Conservation (phyloP, 1,140 invertebrate species). For the Myzus persicae region DNA sequence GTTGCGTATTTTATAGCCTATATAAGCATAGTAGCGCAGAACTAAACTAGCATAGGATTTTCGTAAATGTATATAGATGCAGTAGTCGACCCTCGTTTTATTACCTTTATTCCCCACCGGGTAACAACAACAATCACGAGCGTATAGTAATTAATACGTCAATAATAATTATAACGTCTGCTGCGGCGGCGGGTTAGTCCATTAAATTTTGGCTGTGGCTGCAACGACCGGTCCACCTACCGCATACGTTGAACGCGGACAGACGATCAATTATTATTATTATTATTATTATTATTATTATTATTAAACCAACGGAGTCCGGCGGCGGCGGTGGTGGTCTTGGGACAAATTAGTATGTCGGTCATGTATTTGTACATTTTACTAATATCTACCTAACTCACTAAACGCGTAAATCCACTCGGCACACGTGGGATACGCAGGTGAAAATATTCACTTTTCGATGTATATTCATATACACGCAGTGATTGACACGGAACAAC, state of each 20-base stretch:
- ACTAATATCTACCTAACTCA: background rate
- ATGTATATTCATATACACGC: too few species aligned
- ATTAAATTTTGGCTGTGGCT: background rate
- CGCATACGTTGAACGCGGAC: background rate
- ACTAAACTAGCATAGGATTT: background rate
- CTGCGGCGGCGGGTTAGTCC: background rate
- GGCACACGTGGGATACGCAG: background rate
- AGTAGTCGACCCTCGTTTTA: background rate
- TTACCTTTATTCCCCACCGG: background rate
- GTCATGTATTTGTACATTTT: background rate
- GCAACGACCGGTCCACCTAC: background rate
- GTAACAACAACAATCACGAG: background rate
- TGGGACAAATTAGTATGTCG: background rate
- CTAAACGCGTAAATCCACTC: background rate
- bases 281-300: background rate
- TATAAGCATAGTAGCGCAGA: background rate
- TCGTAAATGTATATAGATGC: background rate
- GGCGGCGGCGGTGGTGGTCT: background rate
- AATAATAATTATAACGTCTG: constrained; percentile 26
- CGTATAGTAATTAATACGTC: constrained; percentile 35
- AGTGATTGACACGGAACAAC: background rate
- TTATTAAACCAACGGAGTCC: background rate
- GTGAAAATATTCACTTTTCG: background rate
- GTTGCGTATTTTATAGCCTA: background rate
- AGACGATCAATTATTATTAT: constrained; percentile 30